These are phyloP conservation scores for Oophaga pumilio DNA, from an alignment of 2,113 vertebrate genomes.

Conservation along the genomic window DNA sequence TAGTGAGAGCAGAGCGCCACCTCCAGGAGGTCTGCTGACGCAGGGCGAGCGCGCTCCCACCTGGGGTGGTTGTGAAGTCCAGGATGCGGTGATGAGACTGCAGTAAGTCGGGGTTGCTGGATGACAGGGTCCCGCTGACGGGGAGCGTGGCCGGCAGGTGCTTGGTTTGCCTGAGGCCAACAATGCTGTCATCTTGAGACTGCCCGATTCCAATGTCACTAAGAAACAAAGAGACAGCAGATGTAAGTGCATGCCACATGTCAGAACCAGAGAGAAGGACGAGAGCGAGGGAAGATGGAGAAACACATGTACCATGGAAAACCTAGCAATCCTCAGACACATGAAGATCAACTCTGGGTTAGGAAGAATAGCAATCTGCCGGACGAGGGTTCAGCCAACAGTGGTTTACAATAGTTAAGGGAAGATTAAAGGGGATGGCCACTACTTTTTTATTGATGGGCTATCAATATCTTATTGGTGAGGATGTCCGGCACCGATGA, in stretches of 20 bases:
- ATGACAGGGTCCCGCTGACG: conserved; percentile 92
- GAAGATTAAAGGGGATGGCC: too few relatives aligned
- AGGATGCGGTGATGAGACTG: conserved; percentile 97
- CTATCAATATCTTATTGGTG: too few relatives aligned
- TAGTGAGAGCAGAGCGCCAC: conserved; percentile 40
- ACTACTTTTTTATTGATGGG: too few relatives aligned
- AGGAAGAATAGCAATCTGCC: too few relatives aligned
- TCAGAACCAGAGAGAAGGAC: not conserved
- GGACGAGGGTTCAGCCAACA: too few relatives aligned
- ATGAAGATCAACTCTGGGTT: too few relatives aligned
- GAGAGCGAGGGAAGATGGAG: too few relatives aligned
- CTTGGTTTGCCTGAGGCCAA: conserved; percentile 93
- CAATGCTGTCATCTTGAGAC: conserved; percentile 97
- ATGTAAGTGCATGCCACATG: not conserved
- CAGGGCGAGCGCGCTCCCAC: conserved; percentile 65
- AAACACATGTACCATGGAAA: too few relatives aligned
- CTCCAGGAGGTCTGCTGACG: not conserved
- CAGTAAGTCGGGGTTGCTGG: conserved; percentile 93
- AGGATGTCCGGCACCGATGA: too few relatives aligned
- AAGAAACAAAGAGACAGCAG: conserved; percentile 35
- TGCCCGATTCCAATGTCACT: conserved; percentile 97
- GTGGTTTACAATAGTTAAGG: too few relatives aligned
- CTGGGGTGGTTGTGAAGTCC: conserved; percentile 94
- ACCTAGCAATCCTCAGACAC: too few relatives aligned
- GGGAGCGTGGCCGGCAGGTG: conserved; percentile 91